Evolutionary conservation across 2,113 vertebrate genomes (phyloP).

Genomic region (Pholis gunnellus): DNA sequence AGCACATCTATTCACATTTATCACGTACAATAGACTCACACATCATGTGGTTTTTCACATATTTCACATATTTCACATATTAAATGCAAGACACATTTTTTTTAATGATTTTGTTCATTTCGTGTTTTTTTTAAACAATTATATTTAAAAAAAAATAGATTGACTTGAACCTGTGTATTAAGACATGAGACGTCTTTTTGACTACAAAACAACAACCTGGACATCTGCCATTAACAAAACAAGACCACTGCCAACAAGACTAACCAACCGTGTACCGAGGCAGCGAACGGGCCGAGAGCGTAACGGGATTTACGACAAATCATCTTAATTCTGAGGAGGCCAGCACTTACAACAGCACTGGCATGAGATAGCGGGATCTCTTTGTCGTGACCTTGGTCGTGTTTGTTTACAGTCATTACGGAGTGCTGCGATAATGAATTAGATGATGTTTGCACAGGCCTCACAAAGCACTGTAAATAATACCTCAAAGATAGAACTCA

Average conservation of each 20-base stretch:
- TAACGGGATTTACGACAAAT: slow-evolving; percentile 10
- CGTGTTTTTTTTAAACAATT: too few relatives aligned
- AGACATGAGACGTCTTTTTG: slow-evolving; percentile 8
- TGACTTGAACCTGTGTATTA: not conserved
- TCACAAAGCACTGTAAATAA: slow-evolving; percentile 29
- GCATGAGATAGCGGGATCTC: not conserved
- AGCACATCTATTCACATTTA: not conserved
- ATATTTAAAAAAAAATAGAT: too few relatives aligned
- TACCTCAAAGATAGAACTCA: not conserved
- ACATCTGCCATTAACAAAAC: slow-evolving; percentile 6
- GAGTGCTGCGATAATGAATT: slow-evolving; percentile 38
- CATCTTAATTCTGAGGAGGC: not conserved
- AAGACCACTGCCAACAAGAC: slow-evolving; percentile 5
- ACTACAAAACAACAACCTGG: slow-evolving; percentile 11
- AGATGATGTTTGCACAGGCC: slow-evolving; percentile 26
- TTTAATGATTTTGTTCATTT: too few relatives aligned
- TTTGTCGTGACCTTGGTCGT: slow-evolving; percentile 31
- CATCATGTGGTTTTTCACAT: too few relatives aligned
- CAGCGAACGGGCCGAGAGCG: not conserved
- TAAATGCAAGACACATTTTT: not conserved
- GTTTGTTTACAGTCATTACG: slow-evolving; percentile 39
- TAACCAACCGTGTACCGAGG: not conserved
- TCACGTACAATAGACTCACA: not conserved
- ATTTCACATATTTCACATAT: too few relatives aligned
- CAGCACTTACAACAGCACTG: not conserved